These are phyloP conservation scores for Carterocephalus palaemon DNA, from an alignment of 2,888 invertebrate genomes.

Conservation along the genomic window DNA sequence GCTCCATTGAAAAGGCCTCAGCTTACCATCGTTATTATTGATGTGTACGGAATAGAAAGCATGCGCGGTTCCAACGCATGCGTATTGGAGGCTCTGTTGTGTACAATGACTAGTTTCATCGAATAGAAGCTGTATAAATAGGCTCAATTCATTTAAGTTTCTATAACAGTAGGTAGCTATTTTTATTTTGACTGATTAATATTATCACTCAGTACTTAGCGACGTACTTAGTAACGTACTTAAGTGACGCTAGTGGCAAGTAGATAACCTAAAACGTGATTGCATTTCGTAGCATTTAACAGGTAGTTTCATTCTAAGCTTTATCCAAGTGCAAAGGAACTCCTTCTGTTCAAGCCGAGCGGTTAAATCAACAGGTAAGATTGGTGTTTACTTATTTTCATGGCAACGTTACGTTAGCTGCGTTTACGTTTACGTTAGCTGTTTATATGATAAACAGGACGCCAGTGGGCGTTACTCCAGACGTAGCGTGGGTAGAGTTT, in stretches of 20 bases:
- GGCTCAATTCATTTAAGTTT: conserved; percentile 39
- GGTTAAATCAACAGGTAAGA: conserved; percentile 64
- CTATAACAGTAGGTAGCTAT: not conserved
- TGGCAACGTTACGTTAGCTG: no score
- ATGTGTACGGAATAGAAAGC: conserved; percentile 53
- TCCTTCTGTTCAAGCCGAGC: conserved; percentile 36
- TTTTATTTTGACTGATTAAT: not conserved
- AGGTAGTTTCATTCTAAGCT: no score
- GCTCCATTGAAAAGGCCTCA: conserved; percentile 53
- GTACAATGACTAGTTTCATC: conserved; percentile 54
- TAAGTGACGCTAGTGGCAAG: no score
- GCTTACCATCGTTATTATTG: conserved; percentile 62
- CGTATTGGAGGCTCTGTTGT: conserved; percentile 43
- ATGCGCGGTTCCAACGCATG: conserved; percentile 51
- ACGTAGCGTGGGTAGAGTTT: conserved; percentile 63
- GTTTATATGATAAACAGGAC: no score
- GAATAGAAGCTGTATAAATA: conserved; percentile 58
- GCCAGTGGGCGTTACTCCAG: conserved; percentile 73
- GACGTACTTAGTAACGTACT: no score
- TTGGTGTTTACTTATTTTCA: conserved; percentile 42
- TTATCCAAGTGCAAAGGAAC: not conserved
- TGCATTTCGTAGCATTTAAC: no score
- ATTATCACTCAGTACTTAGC: no score
- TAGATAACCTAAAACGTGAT: no score
- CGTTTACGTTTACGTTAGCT: no score